A percentile compares a stretch with the other conserved stretches of the same genome.
Conservation (phyloP, 1,140 invertebrate species). For the Atta cephalotes region DNA sequence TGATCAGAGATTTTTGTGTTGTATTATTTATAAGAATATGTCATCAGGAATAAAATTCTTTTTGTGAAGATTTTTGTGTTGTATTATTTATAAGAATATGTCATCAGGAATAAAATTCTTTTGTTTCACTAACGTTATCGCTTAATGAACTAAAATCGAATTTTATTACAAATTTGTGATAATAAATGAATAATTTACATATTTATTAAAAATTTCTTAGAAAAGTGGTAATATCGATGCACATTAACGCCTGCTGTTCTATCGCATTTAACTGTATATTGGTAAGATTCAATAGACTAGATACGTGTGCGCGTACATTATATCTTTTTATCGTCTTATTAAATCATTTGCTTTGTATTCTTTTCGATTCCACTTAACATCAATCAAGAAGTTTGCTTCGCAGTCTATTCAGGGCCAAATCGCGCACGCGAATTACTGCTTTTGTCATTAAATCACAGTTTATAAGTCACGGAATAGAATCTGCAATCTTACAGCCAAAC, state of each 20-base stretch:
- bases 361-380: conserved; percentile 10
- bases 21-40: not conserved
- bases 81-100: not conserved
- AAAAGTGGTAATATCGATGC: not conserved
- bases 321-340: not conserved
- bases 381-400: conserved; percentile 29
- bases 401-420: not conserved
- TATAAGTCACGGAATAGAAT: not conserved
- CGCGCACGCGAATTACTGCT: conserved; percentile 3
- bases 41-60: not conserved
- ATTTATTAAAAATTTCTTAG: not conserved
- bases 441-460: conserved; percentile 11
- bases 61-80: not conserved
- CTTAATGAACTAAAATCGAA: not conserved
- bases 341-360: not conserved
- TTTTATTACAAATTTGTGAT: not conserved
- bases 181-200: not conserved
- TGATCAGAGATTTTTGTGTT: not conserved
- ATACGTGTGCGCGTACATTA: not conserved
- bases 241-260: not conserved
- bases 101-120: not conserved
- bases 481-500: conserved; percentile 32
- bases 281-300: not conserved
- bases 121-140: not conserved
- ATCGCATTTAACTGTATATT: not conserved